A percentile compares a stretch with the other conserved stretches of the same genome.
Evolutionary conservation across 2,113 vertebrate genomes (phyloP).

Genomic region (Gobiocypris rarus): DNA sequence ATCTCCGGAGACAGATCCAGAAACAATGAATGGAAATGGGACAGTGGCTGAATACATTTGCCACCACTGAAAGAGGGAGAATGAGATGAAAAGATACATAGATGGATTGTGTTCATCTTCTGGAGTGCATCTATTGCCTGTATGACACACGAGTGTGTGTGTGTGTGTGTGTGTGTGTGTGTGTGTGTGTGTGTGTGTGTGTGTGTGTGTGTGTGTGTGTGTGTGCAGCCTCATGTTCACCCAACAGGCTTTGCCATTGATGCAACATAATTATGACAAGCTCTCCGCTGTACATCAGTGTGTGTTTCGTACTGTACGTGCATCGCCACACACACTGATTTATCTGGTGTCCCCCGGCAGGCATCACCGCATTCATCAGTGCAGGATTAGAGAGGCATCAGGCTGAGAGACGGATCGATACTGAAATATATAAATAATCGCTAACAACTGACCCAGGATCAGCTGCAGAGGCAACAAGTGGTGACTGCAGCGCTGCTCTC

Average conservation of each 20-base stretch:
- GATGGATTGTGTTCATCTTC: constrained; percentile 59
- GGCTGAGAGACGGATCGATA: constrained; percentile 70
- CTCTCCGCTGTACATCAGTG: constrained; percentile 63
- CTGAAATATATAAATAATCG: constrained; percentile 73
- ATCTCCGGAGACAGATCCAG: constrained; percentile 57
- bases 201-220: constrained; percentile 14
- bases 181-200: constrained; percentile 16
- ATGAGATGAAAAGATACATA: constrained; percentile 39
- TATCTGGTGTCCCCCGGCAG: constrained; percentile 66
- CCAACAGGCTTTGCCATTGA: constrained; percentile 50
- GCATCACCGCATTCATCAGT: constrained; percentile 73
- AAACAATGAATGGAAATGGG: constrained; percentile 73
- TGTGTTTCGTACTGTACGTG: constrained; percentile 32
- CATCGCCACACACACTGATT: constrained; percentile 57
- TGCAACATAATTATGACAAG: constrained; percentile 71
- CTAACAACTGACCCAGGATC: constrained; percentile 57
- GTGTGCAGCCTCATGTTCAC: constrained; percentile 22
- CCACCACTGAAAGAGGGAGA: constrained; percentile 43
- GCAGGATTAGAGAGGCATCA: constrained; percentile 72
- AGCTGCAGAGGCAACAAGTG: constrained; percentile 74
- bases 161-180: constrained; percentile 23
- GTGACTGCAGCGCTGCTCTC: constrained; percentile 29
- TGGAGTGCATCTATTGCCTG: constrained; percentile 36
- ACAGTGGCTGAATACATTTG: constrained; percentile 72
- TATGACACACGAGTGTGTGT: neutral